Evolutionary conservation across 2,797 vertebrate species (phyloP).

Genomic region (Menidia menidia): DNA sequence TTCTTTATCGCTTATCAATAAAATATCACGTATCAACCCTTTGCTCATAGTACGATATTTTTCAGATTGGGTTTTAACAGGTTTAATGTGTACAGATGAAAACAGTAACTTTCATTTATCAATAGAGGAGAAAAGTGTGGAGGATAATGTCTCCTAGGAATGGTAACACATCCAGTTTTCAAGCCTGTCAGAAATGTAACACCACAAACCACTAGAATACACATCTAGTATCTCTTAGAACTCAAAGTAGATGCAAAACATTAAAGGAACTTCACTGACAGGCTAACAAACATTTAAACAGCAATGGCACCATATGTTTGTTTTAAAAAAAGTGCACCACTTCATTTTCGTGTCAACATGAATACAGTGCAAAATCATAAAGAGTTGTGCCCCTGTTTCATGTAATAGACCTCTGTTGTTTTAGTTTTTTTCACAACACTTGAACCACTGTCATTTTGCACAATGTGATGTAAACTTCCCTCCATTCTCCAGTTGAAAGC

Average conservation of each 20-base stretch:
- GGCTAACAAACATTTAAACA: conserved; percentile 59
- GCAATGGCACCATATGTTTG: conserved; percentile 48
- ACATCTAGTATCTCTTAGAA: conserved; percentile 52
- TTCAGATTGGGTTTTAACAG: conserved; percentile 43
- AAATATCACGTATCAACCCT: conserved; percentile 63
- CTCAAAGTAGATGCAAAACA: conserved; percentile 63
- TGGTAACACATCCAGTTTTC: conserved; percentile 47
- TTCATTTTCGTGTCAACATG: conserved; percentile 45
- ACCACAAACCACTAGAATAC: conserved; percentile 59
- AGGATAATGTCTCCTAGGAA: conserved; percentile 38
- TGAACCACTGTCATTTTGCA: conserved; percentile 24
- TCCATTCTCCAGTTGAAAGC: conserved; percentile 32
- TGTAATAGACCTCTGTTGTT: conserved; percentile 38
- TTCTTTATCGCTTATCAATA: conserved; percentile 75
- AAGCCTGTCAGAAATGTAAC: conserved; percentile 41
- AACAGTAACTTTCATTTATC: conserved; percentile 38
- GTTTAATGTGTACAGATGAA: conserved; percentile 64
- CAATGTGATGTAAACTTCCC: conserved; percentile 37
- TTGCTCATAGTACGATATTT: conserved; percentile 18
- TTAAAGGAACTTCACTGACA: conserved; percentile 51
- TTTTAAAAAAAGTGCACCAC: conserved; percentile 59
- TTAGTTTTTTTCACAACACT: not conserved
- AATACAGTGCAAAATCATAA: conserved; percentile 68
- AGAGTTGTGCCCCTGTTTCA: conserved; percentile 32
- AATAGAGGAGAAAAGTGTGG: conserved; percentile 40